Percentiles rank a stretch among this genome's conserved stretches.
phyloP scores from a whole-genome alignment of 1,140 invertebrate genomes.

The Penaeus vannamei region DNA sequence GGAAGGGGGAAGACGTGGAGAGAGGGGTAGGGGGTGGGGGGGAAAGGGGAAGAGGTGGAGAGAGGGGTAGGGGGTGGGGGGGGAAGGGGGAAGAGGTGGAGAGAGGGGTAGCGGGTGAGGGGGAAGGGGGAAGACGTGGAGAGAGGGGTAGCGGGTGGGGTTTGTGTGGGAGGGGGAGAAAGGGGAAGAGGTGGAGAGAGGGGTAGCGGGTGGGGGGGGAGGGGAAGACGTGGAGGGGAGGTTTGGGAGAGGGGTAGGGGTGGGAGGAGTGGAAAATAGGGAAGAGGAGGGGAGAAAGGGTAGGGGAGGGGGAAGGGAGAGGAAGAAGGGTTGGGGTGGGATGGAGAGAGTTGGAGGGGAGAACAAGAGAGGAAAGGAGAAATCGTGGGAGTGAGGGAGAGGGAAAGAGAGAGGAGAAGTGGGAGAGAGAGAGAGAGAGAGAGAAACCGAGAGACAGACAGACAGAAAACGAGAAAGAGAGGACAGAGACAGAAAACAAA shows the following conservation, averaged over 20 bases:
- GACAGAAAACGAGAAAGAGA: background rate
- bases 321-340: background rate
- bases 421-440: background rate
- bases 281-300: no score
- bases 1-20: background rate
- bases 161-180: background rate
- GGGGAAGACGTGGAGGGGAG: no score
- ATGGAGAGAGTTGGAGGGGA: background rate
- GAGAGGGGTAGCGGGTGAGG: no score
- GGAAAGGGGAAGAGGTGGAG: no score
- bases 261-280: background rate
- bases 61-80: background rate
- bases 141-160: background rate
- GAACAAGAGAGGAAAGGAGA: background rate
- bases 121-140: background rate
- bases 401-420: background rate
- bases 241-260: background rate
- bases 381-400: slow-evolving; percentile 5
- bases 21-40: background rate
- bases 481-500: background rate
- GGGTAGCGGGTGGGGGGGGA: background rate
- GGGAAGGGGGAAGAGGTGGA: background rate
- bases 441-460: background rate
- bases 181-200: background rate
- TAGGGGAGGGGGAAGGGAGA: no score